These are phyloP conservation scores for Diorhabda elongata DNA, from an alignment of 1,140 invertebrate species.

Conservation along the genomic window DNA sequence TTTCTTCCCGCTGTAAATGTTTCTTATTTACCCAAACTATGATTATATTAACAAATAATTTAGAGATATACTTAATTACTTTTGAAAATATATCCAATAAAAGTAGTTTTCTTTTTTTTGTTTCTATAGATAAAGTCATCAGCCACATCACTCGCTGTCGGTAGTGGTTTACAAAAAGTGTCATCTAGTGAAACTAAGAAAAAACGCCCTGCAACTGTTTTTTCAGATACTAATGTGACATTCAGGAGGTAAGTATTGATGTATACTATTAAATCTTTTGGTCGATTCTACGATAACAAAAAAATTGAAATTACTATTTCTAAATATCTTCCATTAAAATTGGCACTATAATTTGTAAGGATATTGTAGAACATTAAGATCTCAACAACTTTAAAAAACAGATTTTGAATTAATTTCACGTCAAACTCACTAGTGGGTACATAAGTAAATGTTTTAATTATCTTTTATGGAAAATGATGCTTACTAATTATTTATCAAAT, in stretches of 20 bases:
- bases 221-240: conserved; percentile 14
- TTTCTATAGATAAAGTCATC: conserved; percentile 20
- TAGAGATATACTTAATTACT: not conserved
- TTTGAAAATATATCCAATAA: not conserved
- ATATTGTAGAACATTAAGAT: too few relatives aligned
- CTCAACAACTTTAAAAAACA: too few relatives aligned
- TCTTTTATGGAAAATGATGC: too few relatives aligned
- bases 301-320: too few relatives aligned
- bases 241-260: conserved; percentile 20
- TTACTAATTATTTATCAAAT: too few relatives aligned
- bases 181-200: conserved; percentile 9
- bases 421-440: too few relatives aligned
- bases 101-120: not conserved
- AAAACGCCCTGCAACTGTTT: conserved; percentile 19
- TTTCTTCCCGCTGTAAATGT: too few relatives aligned
- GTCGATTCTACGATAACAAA: not conserved
- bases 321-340: too few relatives aligned
- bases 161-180: conserved; percentile 12
- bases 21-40: not conserved
- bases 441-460: too few relatives aligned
- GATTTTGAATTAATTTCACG: too few relatives aligned
- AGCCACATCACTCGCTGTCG: conserved; percentile 15
- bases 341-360: too few relatives aligned
- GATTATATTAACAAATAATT: conserved; percentile 1
- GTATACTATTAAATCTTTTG: not conserved